phyloP scores from a whole-genome alignment of 1,140 invertebrate genomes.

The Microvelia longipes region DNA sequence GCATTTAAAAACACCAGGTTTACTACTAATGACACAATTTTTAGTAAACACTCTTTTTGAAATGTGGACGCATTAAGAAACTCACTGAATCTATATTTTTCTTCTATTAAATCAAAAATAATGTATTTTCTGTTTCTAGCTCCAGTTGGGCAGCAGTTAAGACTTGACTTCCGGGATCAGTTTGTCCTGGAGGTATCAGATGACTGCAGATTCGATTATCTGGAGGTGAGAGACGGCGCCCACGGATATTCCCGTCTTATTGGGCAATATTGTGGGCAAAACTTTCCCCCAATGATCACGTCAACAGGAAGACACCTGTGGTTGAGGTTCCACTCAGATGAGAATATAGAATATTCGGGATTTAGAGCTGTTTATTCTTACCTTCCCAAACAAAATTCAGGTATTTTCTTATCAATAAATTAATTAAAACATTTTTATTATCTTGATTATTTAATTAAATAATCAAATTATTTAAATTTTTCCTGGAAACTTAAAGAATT shows the following conservation, averaged over 20 bases:
- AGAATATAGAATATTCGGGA: constrained; percentile 64
- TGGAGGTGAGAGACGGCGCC: constrained; percentile 71
- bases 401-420: constrained; percentile 1
- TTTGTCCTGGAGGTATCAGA: constrained; percentile 60
- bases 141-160: constrained; percentile 50
- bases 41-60: too few species aligned
- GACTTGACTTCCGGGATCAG: constrained; percentile 64
- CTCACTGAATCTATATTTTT: constrained; percentile 17
- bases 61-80: too few species aligned
- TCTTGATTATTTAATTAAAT: not conserved
- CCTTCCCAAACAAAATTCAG: constrained; percentile 5
- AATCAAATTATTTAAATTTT: too few species aligned
- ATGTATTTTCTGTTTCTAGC: constrained; percentile 47
- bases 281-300: constrained; percentile 59
- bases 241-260: constrained; percentile 59
- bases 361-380: constrained; percentile 58
- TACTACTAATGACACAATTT: too few species aligned
- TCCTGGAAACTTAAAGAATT: too few species aligned
- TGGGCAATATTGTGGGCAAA: constrained; percentile 54
- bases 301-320: constrained; percentile 62
- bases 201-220: constrained; percentile 63
- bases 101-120: too few species aligned
- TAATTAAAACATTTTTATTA: not conserved
- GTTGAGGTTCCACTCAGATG: constrained; percentile 70
- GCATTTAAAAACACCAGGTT: too few species aligned